Evolutionary conservation across 2,113 vertebrate species (phyloP).

Genomic region (Argyrosomus japonicus): DNA sequence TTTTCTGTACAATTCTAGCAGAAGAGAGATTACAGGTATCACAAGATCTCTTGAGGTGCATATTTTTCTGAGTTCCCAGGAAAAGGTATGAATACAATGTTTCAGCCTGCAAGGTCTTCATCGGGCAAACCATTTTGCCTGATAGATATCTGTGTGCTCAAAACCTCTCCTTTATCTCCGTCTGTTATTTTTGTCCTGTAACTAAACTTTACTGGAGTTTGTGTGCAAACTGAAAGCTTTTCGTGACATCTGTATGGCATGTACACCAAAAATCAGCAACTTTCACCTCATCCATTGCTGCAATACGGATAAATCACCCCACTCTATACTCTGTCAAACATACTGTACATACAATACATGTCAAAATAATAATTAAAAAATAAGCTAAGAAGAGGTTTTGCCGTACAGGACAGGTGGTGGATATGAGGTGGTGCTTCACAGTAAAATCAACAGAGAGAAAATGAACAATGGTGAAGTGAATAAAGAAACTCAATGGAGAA

Average conservation of each 20-base stretch:
- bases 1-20: constrained; percentile 53
- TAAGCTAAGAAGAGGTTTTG: not conserved
- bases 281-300: too few relatives aligned
- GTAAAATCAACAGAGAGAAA: constrained; percentile 6
- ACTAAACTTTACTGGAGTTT: not conserved
- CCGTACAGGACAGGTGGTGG: not conserved
- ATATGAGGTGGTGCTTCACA: not conserved
- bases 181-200: not conserved
- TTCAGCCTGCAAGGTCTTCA: not conserved
- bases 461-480: constrained; percentile 2
- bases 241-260: too few relatives aligned
- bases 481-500: constrained; percentile 25
- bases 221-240: not conserved
- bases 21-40: constrained; percentile 32
- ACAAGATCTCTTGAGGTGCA: constrained; percentile 20
- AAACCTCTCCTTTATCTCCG: not conserved
- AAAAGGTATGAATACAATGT: not conserved
- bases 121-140: not conserved
- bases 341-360: too few relatives aligned
- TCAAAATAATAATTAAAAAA: not conserved
- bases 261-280: too few relatives aligned
- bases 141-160: too few relatives aligned
- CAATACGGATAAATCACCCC: too few relatives aligned
- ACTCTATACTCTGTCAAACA: too few relatives aligned
- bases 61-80: not conserved